Evolutionary conservation across 2,888 invertebrate species (phyloP).

Genomic region (Parthenolecanium corni): DNA sequence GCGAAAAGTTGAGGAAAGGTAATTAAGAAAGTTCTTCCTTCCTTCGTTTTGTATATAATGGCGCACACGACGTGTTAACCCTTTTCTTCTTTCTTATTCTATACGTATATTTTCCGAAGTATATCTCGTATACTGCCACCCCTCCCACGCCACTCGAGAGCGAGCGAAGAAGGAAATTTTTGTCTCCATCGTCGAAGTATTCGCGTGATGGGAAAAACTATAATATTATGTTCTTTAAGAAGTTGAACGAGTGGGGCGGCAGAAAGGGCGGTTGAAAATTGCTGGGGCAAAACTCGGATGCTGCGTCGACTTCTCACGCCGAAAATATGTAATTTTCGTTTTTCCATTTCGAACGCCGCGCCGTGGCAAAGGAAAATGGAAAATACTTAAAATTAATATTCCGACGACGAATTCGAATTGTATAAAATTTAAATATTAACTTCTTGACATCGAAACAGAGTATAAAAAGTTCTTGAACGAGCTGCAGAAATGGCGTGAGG

Average conservation of each 20-base stretch:
- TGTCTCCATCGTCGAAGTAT: background rate
- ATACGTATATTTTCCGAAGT: too few species aligned
- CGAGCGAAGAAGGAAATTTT: background rate
- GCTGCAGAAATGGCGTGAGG: too few species aligned
- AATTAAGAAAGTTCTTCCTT: slow-evolving; percentile 28
- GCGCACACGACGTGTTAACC: slow-evolving; percentile 11
- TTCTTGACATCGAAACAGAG: background rate
- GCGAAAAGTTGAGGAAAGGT: slow-evolving; percentile 22
- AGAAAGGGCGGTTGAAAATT: background rate
- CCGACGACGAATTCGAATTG: background rate
- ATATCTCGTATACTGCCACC: too few species aligned
- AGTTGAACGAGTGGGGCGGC: background rate
- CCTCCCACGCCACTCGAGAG: too few species aligned
- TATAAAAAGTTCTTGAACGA: too few species aligned
- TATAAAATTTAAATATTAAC: slow-evolving; percentile 5
- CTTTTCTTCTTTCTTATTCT: slow-evolving; percentile 1
- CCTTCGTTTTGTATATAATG: slow-evolving; percentile 2
- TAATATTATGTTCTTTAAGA: background rate
- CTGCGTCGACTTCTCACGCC: too few species aligned
- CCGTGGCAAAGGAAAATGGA: slow-evolving; percentile 5
- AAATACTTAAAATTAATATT: slow-evolving; percentile 6
- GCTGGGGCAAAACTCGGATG: too few species aligned
- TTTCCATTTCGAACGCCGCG: slow-evolving; percentile 11
- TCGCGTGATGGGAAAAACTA: background rate
- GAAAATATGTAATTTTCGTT: slow-evolving; percentile 15